Evolutionary conservation across 1,140 invertebrate species (phyloP), one percentile per base, ranked within the genome.

Genomic region (Lepidurus apus): DNA sequence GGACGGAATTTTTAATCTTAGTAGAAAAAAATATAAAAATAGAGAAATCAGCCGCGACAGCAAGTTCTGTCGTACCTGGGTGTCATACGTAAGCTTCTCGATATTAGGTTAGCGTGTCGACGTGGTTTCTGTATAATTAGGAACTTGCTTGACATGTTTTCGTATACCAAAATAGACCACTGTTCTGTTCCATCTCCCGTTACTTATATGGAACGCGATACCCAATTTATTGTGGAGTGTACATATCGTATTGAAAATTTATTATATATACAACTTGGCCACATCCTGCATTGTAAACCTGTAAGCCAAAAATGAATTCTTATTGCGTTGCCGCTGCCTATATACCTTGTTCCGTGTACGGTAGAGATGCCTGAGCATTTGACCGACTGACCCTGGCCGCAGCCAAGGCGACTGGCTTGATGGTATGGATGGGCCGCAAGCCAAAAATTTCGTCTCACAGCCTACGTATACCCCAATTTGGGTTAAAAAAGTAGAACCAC

Each of bases 361-460:
- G 53, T 65, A 9, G 21, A 65, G 21, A 65, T 65, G 8, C 53
- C 21, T 13, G 53, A n/a, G 53, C 53, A 17, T n/a, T 65, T 65
- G 53, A 65, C 53, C 53, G 53, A 65, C 53, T 65, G 53, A 65
- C 53, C 53, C 53, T 65, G 53, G 53, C 53, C 53, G 53, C 53
- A 65, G 53, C 21, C 53, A 65, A 65, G 53, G 53, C 53, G 21
- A 65, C 53, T 65, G 45, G 4, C 45, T 10, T 47, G 45, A 4
- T 17, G 53, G 53, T 65, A 21, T 6, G 9, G 53, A 65, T 21
- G 17, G 21, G 53, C 53, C 53, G 17, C 53, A n/a, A 65, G 53
- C 53, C 53, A 65, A 65, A 65, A 65, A 65, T 10, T 47, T 47
- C 10, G 45, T 47, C 53, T 65, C 53, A 13, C 13, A 65, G 53